phyloP scores from a whole-genome alignment of 2,113 vertebrate genomes.

The Cranoglanis bouderius region DNA sequence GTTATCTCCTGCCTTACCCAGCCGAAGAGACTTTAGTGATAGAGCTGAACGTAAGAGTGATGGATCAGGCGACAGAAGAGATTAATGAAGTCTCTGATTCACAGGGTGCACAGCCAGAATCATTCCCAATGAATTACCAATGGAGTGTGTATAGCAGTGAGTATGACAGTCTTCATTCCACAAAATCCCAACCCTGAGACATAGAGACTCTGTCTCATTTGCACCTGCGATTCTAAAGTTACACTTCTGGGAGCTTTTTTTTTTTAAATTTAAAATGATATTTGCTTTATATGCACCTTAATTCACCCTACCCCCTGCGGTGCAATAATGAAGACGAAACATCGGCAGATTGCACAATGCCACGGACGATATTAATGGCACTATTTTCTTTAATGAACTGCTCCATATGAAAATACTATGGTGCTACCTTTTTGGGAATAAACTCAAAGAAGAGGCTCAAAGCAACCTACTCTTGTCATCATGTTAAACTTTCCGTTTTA shows the following conservation, averaged over 20 bases:
- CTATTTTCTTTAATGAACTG: constrained; percentile 57
- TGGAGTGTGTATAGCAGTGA: constrained; percentile 41
- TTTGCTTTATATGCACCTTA: constrained; percentile 61
- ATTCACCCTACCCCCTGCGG: constrained; percentile 29
- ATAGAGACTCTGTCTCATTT: constrained; percentile 51
- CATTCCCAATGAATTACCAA: constrained; percentile 40
- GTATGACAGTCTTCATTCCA: constrained; percentile 47
- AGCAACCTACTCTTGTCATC: constrained; percentile 48
- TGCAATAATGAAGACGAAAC: constrained; percentile 49
- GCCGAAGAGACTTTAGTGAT: constrained; percentile 52
- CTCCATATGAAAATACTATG: constrained; percentile 52
- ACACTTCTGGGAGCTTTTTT: constrained; percentile 53
- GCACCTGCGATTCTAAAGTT: constrained; percentile 59
- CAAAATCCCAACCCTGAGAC: constrained; percentile 47
- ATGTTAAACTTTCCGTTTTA: constrained; percentile 64
- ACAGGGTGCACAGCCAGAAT: constrained; percentile 34
- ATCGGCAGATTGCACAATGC: constrained; percentile 57
- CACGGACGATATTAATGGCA: constrained; percentile 60
- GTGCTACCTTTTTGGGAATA: constrained; percentile 64
- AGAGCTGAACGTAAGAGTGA: constrained; percentile 49
- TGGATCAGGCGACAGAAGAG: constrained; percentile 46
- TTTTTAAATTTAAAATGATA: constrained; percentile 47
- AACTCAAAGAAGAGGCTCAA: constrained; percentile 57
- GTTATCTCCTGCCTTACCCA: constrained; percentile 43
- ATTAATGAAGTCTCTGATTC: constrained; percentile 46